A percentile compares a stretch with the other conserved stretches of the same genome.
Evolutionary conservation across 53 echinoderm and acorn worm species (phyloP).

Genomic region (Paelopatides confundens): DNA sequence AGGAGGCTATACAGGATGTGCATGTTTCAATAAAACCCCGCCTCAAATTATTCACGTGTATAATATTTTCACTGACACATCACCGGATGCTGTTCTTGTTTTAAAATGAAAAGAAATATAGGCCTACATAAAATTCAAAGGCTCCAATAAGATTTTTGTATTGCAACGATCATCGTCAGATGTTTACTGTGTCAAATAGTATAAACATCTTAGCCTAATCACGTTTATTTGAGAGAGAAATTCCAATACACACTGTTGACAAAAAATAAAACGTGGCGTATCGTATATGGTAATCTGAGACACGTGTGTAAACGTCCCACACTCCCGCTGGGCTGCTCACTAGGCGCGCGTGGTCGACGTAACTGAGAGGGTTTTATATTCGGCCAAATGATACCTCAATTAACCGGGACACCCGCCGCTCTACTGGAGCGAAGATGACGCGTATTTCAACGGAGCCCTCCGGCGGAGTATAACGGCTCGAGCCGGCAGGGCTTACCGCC

Average conservation of each 20-base stretch:
- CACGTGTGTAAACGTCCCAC: conserved; percentile 31
- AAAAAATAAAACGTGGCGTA: background rate
- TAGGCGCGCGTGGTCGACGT: conserved; percentile 27
- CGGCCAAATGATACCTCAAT: conserved; percentile 41
- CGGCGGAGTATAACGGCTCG: conserved; percentile 40
- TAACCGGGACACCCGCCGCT: conserved; percentile 38
- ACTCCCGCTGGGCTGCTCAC: conserved; percentile 24
- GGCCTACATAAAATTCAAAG: too few relatives aligned
- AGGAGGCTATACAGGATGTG: too few relatives aligned
- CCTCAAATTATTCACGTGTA: too few relatives aligned
- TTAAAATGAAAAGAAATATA: too few relatives aligned
- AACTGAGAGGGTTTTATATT: conserved; percentile 27
- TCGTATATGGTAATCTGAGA: conserved; percentile 5
- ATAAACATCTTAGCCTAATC: conserved; percentile 13
- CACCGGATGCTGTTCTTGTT: too few relatives aligned
- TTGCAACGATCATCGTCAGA: background rate
- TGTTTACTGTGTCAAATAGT: conserved; percentile 15
- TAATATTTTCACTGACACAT: too few relatives aligned
- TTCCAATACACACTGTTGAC: background rate
- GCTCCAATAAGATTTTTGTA: too few relatives aligned
- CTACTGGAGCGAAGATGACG: conserved; percentile 31
- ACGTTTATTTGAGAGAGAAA: background rate
- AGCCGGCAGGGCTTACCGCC: conserved; percentile 19
- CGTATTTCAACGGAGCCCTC: conserved; percentile 31
- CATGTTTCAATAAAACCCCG: too few relatives aligned